Percentiles rank a stretch among this genome's conserved stretches.
These are phyloP conservation scores for Acanthopleura granulata DNA, from an alignment of 2,888 invertebrate genomes.

Conservation along the genomic window DNA sequence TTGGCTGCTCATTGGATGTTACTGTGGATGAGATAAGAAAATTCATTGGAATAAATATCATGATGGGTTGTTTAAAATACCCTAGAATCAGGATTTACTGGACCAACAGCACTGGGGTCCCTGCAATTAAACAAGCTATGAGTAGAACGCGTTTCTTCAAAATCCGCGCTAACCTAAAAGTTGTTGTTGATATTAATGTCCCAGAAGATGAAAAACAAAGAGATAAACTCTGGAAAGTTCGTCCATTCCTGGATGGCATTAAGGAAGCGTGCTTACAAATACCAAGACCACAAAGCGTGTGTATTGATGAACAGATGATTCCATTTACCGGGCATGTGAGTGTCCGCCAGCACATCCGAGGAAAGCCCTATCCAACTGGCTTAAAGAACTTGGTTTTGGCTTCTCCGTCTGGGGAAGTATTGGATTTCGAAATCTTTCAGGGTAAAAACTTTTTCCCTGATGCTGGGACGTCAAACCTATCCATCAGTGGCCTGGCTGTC, in stretches of 20 bases:
- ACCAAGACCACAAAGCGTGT: background rate
- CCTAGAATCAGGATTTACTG: background rate
- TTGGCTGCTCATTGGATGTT: background rate
- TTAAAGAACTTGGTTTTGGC: background rate
- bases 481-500: background rate
- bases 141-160: background rate
- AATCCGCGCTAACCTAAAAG: constrained; percentile 1
- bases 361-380: constrained; percentile 19
- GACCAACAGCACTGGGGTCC: background rate
- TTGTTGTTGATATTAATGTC: background rate
- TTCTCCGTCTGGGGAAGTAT: background rate
- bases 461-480: background rate
- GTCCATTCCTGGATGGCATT: background rate
- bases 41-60: background rate
- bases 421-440: constrained; percentile 17
- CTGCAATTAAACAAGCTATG: background rate
- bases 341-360: constrained; percentile 5
- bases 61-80: constrained; percentile 9
- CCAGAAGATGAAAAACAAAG: background rate
- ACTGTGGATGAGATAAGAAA: background rate
- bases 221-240: background rate
- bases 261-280: background rate
- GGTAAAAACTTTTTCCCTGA: background rate
- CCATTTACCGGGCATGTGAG: constrained; percentile 9
- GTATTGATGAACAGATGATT: constrained; percentile 21